Evolutionary conservation across 37 sponge, comb jelly and placozoan species (phyloP).

Genomic region (Chondrilla cf. caribensis): DNA sequence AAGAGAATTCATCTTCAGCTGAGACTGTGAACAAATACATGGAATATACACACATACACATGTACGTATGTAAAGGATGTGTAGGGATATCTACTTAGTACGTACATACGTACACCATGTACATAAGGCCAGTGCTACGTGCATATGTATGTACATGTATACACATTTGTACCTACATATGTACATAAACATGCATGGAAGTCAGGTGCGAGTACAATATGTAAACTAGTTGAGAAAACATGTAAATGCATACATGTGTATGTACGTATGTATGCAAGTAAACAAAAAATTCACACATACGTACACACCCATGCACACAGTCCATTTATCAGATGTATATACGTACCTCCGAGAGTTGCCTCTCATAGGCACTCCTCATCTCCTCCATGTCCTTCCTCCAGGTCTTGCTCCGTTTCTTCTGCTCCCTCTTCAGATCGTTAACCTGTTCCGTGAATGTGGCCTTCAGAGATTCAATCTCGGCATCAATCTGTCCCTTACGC

Average conservation of each 20-base stretch:
- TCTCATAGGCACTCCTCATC: slow-evolving; percentile 9
- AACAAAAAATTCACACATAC: too few relatives aligned
- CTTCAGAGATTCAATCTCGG: slow-evolving; percentile 30
- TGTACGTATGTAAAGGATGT: not conserved
- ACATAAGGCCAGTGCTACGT: too few relatives aligned
- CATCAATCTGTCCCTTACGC: not conserved
- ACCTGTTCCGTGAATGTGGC: slow-evolving; percentile 34
- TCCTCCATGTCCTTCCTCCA: slow-evolving; percentile 22
- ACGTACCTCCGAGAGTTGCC: not conserved
- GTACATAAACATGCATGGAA: not conserved
- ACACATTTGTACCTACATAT: too few relatives aligned
- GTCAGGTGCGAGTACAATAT: not conserved
- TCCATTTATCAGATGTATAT: not conserved
- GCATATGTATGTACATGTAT: too few relatives aligned
- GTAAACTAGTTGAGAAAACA: not conserved
- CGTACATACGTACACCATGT: too few relatives aligned
- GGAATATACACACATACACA: too few relatives aligned
- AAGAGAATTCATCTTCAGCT: not conserved
- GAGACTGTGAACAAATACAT: not conserved
- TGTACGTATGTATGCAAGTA: too few relatives aligned
- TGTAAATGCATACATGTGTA: too few relatives aligned
- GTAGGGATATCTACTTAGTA: not conserved
- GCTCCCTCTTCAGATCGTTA: slow-evolving; percentile 36
- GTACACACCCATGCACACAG: not conserved
- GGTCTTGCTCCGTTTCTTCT: slow-evolving; percentile 1